Evolutionary conservation across 2,113 vertebrate species (phyloP).

Genomic region (Hemiprocne comata): DNA sequence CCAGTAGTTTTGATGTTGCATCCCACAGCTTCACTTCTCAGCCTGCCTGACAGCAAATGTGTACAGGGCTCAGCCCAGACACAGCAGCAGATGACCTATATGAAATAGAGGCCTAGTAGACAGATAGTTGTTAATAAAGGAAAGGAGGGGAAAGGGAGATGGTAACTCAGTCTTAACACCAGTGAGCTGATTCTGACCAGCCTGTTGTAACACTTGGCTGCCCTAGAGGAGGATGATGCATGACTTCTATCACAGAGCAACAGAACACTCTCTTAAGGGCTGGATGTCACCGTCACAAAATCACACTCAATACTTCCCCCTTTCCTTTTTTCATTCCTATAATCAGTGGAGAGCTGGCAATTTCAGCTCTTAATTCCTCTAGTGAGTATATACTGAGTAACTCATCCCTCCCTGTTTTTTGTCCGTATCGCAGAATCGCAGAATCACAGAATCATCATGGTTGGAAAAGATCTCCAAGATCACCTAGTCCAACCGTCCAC

Average conservation of each 20-base stretch:
- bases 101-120: not conserved
- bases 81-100: rapidly evolving
- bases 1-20: not conserved
- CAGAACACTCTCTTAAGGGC: not conserved
- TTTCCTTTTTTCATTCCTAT: not conserved
- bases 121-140: not conserved
- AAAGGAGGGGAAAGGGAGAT: not conserved
- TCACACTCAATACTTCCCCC: rapidly evolving
- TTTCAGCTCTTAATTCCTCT: not conserved
- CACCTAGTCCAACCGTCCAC: too few species aligned
- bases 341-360: not conserved
- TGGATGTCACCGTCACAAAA: not conserved
- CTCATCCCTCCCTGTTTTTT: not conserved
- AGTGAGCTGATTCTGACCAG: not conserved
- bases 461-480: too few species aligned
- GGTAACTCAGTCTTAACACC: not conserved
- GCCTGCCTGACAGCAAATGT: not conserved
- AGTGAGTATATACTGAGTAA: not conserved
- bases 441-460: too few species aligned
- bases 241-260: not conserved
- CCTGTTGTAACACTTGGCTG: not conserved
- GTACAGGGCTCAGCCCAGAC: not conserved
- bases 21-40: not conserved
- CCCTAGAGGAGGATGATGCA: not conserved
- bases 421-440: not conserved